These are phyloP conservation scores for Paramisgurnus dabryanus DNA, from an alignment of 2,113 vertebrate species.

Conservation along the genomic window DNA sequence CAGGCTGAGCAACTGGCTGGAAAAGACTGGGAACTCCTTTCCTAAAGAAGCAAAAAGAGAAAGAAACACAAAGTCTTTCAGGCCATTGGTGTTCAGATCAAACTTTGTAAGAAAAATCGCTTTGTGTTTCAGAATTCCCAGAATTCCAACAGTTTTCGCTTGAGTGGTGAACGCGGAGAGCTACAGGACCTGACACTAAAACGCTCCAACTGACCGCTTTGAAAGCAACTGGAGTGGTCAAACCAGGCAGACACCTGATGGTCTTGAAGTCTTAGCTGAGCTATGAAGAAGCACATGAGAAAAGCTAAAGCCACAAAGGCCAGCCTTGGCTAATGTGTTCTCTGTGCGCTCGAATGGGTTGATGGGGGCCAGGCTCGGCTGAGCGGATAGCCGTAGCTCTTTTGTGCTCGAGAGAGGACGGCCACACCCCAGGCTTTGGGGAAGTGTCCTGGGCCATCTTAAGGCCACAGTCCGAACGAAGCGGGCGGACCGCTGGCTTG, in stretches of 20 bases:
- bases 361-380: slow-evolving; percentile 75
- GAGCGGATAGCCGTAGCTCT: slow-evolving; percentile 73
- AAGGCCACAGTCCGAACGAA: slow-evolving; percentile 73
- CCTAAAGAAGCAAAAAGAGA: slow-evolving; percentile 27
- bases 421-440: slow-evolving; percentile 79
- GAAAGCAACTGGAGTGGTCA: slow-evolving; percentile 61
- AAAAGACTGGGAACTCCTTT: slow-evolving; percentile 57
- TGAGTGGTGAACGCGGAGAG: slow-evolving; percentile 38
- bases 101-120: neutral
- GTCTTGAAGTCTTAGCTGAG: slow-evolving; percentile 70
- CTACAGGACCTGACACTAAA: slow-evolving; percentile 52
- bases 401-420: slow-evolving; percentile 79
- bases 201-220: slow-evolving; percentile 30
- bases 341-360: slow-evolving; percentile 87
- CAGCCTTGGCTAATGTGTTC: slow-evolving; percentile 84
- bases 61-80: slow-evolving; percentile 9
- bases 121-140: slow-evolving; percentile 1
- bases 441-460: neutral
- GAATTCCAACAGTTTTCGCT: slow-evolving; percentile 4
- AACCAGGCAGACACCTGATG: slow-evolving; percentile 72
- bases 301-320: slow-evolving; percentile 61
- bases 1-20: slow-evolving; percentile 38
- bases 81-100: slow-evolving; percentile 4
- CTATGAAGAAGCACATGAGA: slow-evolving; percentile 75
- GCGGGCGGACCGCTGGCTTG: slow-evolving; percentile 84